phyloP scores from a whole-genome alignment of 2,888 invertebrate genomes.

The Drosophila anomalata region DNA sequence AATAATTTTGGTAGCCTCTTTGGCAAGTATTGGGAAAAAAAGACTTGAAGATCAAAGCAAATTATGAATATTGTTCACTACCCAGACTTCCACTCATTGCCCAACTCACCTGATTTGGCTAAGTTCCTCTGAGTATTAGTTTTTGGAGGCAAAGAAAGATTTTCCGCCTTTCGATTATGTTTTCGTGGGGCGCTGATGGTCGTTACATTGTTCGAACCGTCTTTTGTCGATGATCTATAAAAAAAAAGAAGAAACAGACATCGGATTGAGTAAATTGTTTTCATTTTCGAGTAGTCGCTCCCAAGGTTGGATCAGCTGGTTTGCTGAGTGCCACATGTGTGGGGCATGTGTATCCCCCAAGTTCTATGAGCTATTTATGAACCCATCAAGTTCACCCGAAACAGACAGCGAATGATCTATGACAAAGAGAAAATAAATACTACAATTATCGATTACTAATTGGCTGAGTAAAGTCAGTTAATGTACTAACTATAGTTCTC shows the following conservation, averaged over 20 bases:
- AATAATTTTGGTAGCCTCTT: neutral
- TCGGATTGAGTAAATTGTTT: constrained; percentile 19
- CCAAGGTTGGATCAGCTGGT: constrained; percentile 38
- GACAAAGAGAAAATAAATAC: neutral
- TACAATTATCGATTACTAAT: neutral
- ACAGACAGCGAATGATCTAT: neutral
- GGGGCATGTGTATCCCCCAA: constrained; percentile 21
- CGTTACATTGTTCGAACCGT: constrained; percentile 53
- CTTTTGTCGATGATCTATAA: constrained; percentile 28
- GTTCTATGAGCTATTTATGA: constrained; percentile 35
- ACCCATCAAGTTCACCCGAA: constrained; percentile 26
- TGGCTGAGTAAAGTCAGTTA: neutral
- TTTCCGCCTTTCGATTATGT: constrained; percentile 18
- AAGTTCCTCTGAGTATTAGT: neutral
- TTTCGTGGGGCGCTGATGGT: constrained; percentile 9
- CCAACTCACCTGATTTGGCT: constrained; percentile 53
- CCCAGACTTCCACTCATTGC: constrained; percentile 3
- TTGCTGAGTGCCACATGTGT: constrained; percentile 28
- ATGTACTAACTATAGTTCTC: too few species aligned
- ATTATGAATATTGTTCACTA: constrained; percentile 11
- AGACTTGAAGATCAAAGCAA: constrained; percentile 38
- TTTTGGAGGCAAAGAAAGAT: constrained; percentile 13
- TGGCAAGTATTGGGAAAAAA: neutral
- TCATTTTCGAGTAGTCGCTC: constrained; percentile 1
- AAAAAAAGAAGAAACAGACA: constrained; percentile 24